Base-by-base conservation (phyloP, 2,797 vertebrate genomes). In the Helostoma temminkii region DNA sequence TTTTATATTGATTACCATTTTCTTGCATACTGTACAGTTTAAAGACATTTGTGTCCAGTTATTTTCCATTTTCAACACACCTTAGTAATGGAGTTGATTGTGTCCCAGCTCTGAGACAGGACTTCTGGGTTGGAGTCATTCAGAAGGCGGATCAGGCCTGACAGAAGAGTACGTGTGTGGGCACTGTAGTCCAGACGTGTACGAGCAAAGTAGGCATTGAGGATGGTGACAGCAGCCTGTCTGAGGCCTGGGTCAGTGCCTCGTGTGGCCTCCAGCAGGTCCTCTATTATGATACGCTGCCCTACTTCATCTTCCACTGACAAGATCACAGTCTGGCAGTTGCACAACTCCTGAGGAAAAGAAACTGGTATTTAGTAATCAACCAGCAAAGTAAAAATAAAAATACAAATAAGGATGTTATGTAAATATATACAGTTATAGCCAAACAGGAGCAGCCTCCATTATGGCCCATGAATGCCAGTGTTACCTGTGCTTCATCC, bases 81-180 rank as follows among this genome's bases (percentile, higher is more conserved):
- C 96, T 98, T 99, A 47, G 96, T 98, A 83, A 99, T 97, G 76
- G 97, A 95, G 82, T 95, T 98, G 73, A 99, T 95, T 0, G 98
- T 96, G 74, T 99, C 98, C 98, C 98, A 99, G 91, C 97, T 98
- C 92, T 99, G 97, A 69, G 93, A 92, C 71, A 99, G 88, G 67
- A 99, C 95, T 26, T 97, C 95, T 0, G 93, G 78, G 74, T 94
- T 97, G 66, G 94, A 74, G 88, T 99, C 98, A 0, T 98, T 99
- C 46, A 99, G 97, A 9, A 99, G 96, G 37, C 95, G 96, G 65
- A 99, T 95, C 76, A 99, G 94, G 65, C 98, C 97, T 0, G 97
- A 98, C 70, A 99, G 94, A 78, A 99, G 87, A 25, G 79, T 95
- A 76, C 94, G 95, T 10, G 96, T 95, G 75, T 99, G 97, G 28